Percentiles rank a stretch among this genome's conserved stretches.
Evolutionary conservation across 1,140 invertebrate species (phyloP).

Genomic region (Platorchestia sp.): DNA sequence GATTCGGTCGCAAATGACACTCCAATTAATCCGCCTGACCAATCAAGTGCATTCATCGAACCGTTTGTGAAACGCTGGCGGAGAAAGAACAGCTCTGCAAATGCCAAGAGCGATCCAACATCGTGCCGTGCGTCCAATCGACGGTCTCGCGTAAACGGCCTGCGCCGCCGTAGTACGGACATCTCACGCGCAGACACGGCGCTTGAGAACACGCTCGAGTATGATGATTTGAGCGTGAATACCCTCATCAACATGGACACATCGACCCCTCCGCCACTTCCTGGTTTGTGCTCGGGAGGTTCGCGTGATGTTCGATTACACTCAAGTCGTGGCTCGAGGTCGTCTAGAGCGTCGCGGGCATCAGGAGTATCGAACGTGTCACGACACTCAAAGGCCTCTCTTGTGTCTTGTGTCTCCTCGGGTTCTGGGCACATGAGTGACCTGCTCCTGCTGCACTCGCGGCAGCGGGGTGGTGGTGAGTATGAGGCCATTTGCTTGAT

Average conservation of each 20-base stretch:
- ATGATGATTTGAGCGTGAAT: constrained; percentile 28
- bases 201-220: constrained; percentile 33
- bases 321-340: background rate
- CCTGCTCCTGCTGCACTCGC: background rate
- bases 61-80: background rate
- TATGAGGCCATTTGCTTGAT: background rate
- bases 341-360: background rate
- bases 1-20: background rate
- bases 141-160: background rate
- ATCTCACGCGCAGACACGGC: constrained; percentile 3
- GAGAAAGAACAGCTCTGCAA: background rate
- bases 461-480: background rate
- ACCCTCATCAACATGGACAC: background rate
- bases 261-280: constrained; percentile 1
- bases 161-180: background rate
- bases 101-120: background rate
- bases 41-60: background rate
- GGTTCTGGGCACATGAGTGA: constrained; percentile 20
- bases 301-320: background rate
- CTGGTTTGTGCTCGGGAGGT: background rate
- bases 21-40: background rate
- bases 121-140: background rate
- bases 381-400: background rate
- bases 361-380: background rate
- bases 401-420: background rate